phyloP scores from a whole-genome alignment of 1,140 invertebrate genomes.

The Palaemon carinicauda region DNA sequence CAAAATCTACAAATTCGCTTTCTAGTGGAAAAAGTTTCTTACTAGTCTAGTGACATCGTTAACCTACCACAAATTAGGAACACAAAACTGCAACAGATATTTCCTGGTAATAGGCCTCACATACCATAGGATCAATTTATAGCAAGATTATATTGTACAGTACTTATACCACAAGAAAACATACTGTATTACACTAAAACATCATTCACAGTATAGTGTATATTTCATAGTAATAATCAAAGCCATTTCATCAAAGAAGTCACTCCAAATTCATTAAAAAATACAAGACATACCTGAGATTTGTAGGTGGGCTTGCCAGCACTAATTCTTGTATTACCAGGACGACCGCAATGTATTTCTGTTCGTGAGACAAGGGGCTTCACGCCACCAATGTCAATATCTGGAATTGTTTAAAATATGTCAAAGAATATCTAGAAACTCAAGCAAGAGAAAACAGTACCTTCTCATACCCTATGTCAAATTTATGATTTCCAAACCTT shows the following conservation, averaged over 20 bases:
- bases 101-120: no score
- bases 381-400: conserved; percentile 45
- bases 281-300: conserved; percentile 6
- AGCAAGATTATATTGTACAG: no score
- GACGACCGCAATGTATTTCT: conserved; percentile 37
- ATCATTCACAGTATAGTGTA: not conserved
- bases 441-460: no score
- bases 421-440: not conserved
- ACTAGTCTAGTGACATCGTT: no score
- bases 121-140: no score
- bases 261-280: not conserved
- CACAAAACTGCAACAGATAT: no score
- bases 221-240: not conserved
- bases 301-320: conserved; percentile 23
- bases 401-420: not conserved
- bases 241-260: not conserved
- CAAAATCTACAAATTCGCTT: no score
- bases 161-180: no score
- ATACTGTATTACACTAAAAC: not conserved
- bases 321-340: not conserved
- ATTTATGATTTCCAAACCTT: no score
- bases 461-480: no score
- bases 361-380: conserved; percentile 27
- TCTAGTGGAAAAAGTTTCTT: no score
- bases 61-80: no score